phyloP scores from a whole-genome alignment of 2,113 vertebrate genomes.

The Ia io region DNA sequence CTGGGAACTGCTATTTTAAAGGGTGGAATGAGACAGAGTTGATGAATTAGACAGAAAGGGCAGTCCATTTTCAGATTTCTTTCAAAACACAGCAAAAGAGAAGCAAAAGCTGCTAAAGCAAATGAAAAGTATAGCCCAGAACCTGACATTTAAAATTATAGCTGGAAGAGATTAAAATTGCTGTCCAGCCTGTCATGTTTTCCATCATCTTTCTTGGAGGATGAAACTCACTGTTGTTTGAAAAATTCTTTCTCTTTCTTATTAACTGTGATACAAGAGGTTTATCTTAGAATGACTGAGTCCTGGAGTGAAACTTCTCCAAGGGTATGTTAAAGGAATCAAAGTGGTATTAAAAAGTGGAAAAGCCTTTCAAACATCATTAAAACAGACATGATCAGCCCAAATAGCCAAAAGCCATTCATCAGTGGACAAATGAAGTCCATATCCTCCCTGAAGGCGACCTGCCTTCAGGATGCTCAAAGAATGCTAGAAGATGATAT shows the following conservation, averaged over 20 bases:
- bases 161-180: conserved; percentile 29
- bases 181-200: background rate
- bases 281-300: background rate
- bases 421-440: background rate
- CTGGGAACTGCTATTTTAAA: conserved; percentile 48
- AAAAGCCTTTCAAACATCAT: background rate
- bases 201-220: background rate
- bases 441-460: background rate
- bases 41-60: conserved; percentile 49
- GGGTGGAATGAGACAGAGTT: background rate
- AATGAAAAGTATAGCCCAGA: background rate
- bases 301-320: background rate
- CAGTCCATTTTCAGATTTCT: conserved; percentile 35
- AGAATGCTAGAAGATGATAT: background rate
- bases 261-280: background rate
- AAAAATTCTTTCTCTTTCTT: background rate
- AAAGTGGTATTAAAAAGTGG: background rate
- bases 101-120: conserved; percentile 30
- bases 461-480: background rate
- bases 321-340: background rate
- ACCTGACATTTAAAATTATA: conserved; percentile 32
- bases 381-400: background rate
- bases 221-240: background rate
- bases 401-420: background rate
- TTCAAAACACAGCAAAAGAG: conserved; percentile 8